phyloP scores from a whole-genome alignment of 2,113 vertebrate genomes.

The Melanotaenia duboulayi region DNA sequence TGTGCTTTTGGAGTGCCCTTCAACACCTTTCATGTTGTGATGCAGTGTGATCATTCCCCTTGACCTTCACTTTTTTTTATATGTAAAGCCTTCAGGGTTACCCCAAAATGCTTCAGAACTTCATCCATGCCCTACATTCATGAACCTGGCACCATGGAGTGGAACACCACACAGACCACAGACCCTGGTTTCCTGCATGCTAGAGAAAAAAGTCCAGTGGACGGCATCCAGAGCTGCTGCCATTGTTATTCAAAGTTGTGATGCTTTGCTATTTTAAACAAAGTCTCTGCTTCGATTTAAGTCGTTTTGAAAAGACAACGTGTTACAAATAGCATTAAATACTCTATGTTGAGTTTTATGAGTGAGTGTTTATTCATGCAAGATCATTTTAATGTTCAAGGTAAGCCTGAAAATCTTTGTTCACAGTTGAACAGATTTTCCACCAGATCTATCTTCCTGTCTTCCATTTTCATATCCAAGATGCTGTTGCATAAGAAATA shows the following conservation, averaged over 20 bases:
- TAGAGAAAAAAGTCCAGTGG: constrained; percentile 7
- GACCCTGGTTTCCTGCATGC: constrained; percentile 59
- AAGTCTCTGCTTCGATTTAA: not conserved
- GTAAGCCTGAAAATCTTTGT: constrained; percentile 14
- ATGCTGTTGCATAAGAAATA: constrained; percentile 35
- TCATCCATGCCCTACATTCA: constrained; percentile 76
- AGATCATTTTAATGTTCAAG: constrained; percentile 35
- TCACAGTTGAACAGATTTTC: constrained; percentile 20
- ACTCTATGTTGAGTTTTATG: not conserved
- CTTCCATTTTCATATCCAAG: constrained; percentile 35
- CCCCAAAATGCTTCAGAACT: constrained; percentile 65
- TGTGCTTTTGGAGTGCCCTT: constrained; percentile 2
- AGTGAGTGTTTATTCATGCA: constrained; percentile 7
- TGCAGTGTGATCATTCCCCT: constrained; percentile 1
- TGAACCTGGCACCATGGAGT: constrained; percentile 62
- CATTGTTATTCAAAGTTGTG: constrained; percentile 38
- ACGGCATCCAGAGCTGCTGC: constrained; percentile 29
- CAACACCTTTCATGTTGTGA: constrained; percentile 2
- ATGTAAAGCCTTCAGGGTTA: constrained; percentile 44
- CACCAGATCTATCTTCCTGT: constrained; percentile 32
- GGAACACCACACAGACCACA: constrained; percentile 62
- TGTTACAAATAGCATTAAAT: not conserved
- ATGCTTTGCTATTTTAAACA: constrained; percentile 34
- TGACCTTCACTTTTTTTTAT: constrained; percentile 35
- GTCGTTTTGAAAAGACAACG: not conserved